These are phyloP conservation scores for Carterocephalus palaemon DNA, from an alignment of 2,888 invertebrate species.

Conservation along the genomic window DNA sequence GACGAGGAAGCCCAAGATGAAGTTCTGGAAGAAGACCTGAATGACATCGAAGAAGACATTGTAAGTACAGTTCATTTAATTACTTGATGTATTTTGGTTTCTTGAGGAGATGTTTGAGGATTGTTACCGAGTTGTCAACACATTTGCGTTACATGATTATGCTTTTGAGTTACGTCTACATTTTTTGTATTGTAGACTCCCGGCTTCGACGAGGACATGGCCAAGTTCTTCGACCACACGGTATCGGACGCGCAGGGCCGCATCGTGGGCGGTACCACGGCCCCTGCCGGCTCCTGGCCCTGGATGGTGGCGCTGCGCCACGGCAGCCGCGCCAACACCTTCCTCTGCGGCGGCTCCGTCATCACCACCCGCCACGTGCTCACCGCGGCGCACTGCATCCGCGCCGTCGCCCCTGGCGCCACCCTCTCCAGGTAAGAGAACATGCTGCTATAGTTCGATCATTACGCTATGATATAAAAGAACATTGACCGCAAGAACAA, in stretches of 20 bases:
- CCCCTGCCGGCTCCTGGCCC: slow-evolving; percentile 45
- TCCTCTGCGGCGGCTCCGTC: slow-evolving; percentile 55
- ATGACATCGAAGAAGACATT: too few species aligned
- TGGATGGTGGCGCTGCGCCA: slow-evolving; percentile 41
- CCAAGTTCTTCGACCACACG: slow-evolving; percentile 48
- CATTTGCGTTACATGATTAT: too few species aligned
- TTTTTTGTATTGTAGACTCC: not conserved
- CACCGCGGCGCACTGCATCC: slow-evolving; percentile 63
- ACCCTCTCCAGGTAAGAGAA: slow-evolving; percentile 40
- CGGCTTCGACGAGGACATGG: slow-evolving; percentile 40
- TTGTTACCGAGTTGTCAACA: too few species aligned
- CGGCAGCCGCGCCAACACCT: slow-evolving; percentile 31
- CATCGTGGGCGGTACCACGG: slow-evolving; percentile 53
- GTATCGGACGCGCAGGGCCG: slow-evolving; percentile 41
- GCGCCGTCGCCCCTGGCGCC: slow-evolving; percentile 39
- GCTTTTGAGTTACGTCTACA: not conserved
- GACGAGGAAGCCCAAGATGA: too few species aligned
- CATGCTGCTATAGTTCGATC: too few species aligned
- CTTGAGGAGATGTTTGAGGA: too few species aligned
- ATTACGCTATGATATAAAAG: too few species aligned
- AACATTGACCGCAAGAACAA: too few species aligned
- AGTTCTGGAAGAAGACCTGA: too few species aligned
- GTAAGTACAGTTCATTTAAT: too few species aligned
- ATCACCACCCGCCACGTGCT: slow-evolving; percentile 42
- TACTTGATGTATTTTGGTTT: too few species aligned